Percentiles rank a stretch among this genome's conserved stretches.
phyloP scores from a whole-genome alignment of 2,888 invertebrate genomes.

The Malthinus seriepunctatus region DNA sequence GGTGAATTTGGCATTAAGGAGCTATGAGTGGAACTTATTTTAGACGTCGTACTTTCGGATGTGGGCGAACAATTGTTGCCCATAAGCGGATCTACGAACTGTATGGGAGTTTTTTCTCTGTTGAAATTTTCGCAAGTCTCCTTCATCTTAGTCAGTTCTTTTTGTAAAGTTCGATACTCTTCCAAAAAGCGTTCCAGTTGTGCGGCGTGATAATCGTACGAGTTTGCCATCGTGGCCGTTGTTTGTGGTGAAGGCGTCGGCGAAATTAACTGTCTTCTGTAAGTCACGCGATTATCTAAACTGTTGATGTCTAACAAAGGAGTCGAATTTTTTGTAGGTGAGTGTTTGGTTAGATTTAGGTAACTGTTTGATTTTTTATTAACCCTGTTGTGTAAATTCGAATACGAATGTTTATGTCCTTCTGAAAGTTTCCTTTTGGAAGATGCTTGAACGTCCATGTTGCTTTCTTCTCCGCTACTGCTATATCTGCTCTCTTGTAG shows the following conservation, averaged over 20 bases:
- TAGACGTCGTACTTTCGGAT: slow-evolving; percentile 56
- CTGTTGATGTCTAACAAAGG: slow-evolving; percentile 65
- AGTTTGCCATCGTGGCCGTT: slow-evolving; percentile 57
- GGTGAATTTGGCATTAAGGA: slow-evolving; percentile 28
- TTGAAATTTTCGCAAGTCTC: slow-evolving; percentile 68
- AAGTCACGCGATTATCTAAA: slow-evolving; percentile 53
- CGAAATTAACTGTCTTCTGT: slow-evolving; percentile 34
- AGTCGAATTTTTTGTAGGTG: slow-evolving; percentile 65
- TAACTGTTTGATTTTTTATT: slow-evolving; percentile 69
- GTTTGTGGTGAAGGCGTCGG: slow-evolving; percentile 38
- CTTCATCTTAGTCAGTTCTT: slow-evolving; percentile 80
- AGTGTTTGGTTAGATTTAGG: slow-evolving; percentile 66
- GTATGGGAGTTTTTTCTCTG: slow-evolving; percentile 28
- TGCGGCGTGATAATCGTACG: slow-evolving; percentile 78
- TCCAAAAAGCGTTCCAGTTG: slow-evolving; percentile 79
- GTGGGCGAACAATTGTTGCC: slow-evolving; percentile 48
- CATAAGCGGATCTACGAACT: slow-evolving; percentile 55
- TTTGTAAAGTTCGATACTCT: slow-evolving; percentile 76
- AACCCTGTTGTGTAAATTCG: slow-evolving; percentile 22
- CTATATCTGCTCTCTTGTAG: slow-evolving; percentile 72
- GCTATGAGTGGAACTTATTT: slow-evolving; percentile 63
- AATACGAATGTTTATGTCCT: slow-evolving; percentile 42
- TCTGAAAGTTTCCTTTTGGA: slow-evolving; percentile 59
- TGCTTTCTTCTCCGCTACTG: slow-evolving; percentile 69
- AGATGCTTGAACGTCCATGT: slow-evolving; percentile 54